Evolutionary conservation across 1,140 invertebrate genomes (phyloP).

Genomic region (Lasioglossum albipes): DNA sequence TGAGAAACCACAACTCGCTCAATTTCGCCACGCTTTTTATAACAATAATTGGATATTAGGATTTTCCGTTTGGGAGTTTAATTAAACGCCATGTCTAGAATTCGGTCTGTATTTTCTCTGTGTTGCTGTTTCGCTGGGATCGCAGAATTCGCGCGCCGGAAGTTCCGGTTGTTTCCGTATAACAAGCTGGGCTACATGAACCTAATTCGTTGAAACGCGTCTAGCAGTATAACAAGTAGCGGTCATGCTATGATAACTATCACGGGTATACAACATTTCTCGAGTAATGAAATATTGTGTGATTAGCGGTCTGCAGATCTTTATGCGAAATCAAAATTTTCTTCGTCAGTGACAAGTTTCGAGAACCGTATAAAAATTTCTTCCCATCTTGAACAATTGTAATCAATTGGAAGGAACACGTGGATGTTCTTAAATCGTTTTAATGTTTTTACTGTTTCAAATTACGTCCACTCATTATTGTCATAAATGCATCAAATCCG

Average conservation of each 20-base stretch:
- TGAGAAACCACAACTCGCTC: neutral
- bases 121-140: conserved; percentile 1
- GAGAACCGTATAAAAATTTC: too few species aligned
- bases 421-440: too few species aligned
- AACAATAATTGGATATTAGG: conserved; percentile 10
- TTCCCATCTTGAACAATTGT: too few species aligned
- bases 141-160: neutral
- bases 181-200: conserved; percentile 11
- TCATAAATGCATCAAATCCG: too few species aligned
- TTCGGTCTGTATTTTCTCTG: conserved; percentile 33
- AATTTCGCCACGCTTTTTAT: neutral
- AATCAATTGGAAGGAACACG: too few species aligned
- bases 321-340: too few species aligned
- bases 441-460: too few species aligned
- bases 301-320: too few species aligned
- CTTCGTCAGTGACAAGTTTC: too few species aligned
- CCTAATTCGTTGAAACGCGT: neutral
- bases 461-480: too few species aligned
- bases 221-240: neutral
- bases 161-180: conserved; percentile 33
- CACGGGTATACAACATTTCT: too few species aligned
- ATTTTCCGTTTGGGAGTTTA: conserved; percentile 28
- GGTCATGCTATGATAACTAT: neutral
- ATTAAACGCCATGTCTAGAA: conserved; percentile 42
- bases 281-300: too few species aligned